Conservation (phyloP, 2,797 vertebrate species). For the Coilia nasus region DNA sequence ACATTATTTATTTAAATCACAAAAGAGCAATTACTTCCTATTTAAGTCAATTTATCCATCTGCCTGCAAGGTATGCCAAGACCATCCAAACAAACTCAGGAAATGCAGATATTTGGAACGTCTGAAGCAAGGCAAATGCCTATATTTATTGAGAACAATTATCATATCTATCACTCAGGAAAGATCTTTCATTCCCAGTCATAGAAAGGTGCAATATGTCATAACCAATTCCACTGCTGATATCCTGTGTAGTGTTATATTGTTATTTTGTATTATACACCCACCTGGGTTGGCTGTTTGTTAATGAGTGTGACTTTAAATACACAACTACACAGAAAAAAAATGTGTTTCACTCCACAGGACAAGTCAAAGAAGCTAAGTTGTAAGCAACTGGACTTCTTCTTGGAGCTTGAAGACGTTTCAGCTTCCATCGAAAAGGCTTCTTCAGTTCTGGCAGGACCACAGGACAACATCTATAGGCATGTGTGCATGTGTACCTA, state of each 20-base stretch:
- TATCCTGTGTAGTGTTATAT: background rate
- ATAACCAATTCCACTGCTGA: background rate
- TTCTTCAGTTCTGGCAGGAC: no score
- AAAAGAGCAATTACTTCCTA: background rate
- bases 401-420: no score
- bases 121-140: no score
- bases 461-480: no score
- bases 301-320: background rate
- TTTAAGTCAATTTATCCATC: background rate
- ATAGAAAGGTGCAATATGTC: background rate
- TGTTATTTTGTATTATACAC: background rate
- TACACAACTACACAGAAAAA: no score
- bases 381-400: no score
- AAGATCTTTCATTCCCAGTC: background rate
- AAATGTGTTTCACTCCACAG: no score
- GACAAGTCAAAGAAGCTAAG: no score
- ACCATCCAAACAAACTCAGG: background rate
- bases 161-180: background rate
- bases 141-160: background rate
- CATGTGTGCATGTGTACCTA: no score
- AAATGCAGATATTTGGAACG: background rate
- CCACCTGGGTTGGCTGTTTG: background rate
- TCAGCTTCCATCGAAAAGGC: no score
- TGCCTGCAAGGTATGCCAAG: background rate
- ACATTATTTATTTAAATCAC: slow-evolving; percentile 65